Evolutionary conservation across 2,797 vertebrate species (phyloP).

Genomic region (Chromis chromis): DNA sequence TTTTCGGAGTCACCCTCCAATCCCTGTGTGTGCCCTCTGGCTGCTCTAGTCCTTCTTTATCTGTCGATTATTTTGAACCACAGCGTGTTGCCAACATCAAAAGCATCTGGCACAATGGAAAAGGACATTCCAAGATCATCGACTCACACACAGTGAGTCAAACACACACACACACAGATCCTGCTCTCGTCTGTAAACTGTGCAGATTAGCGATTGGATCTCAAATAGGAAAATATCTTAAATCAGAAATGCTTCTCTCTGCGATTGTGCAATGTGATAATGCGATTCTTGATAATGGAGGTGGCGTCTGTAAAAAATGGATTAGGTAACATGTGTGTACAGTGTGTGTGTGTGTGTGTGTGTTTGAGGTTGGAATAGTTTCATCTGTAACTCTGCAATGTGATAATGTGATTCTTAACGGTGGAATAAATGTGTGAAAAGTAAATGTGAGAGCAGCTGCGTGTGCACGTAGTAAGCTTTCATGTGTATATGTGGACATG

Average conservation of each 20-base stretch:
- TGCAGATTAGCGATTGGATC: slow-evolving; percentile 15
- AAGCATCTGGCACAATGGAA: slow-evolving; percentile 42
- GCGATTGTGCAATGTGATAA: slow-evolving; percentile 16
- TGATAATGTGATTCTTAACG: slow-evolving; percentile 13
- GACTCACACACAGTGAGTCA: slow-evolving; percentile 27
- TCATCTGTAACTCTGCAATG: slow-evolving; percentile 10
- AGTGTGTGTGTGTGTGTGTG: slow-evolving; percentile 2
- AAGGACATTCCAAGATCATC: slow-evolving; percentile 53
- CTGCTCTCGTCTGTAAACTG: slow-evolving; percentile 8
- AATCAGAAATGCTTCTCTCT: neutral
- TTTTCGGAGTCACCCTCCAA: slow-evolving; percentile 18
- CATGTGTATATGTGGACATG: neutral
- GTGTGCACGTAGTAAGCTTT: neutral
- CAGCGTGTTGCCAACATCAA: slow-evolving; percentile 46
- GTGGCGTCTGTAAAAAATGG: slow-evolving; percentile 8
- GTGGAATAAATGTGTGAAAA: slow-evolving; percentile 9
- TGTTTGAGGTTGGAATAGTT: slow-evolving; percentile 2
- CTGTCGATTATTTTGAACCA: slow-evolving; percentile 39
- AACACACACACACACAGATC: slow-evolving; percentile 3
- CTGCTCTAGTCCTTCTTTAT: slow-evolving; percentile 28
- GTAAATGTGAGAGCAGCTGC: slow-evolving; percentile 2
- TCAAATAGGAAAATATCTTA: slow-evolving; percentile 2
- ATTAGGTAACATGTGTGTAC: slow-evolving; percentile 6
- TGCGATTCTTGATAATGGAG: slow-evolving; percentile 16
- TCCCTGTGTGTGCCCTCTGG: slow-evolving; percentile 1